phyloP scores from a whole-genome alignment of 2,113 vertebrate genomes.

The Atherinomorus stipes region DNA sequence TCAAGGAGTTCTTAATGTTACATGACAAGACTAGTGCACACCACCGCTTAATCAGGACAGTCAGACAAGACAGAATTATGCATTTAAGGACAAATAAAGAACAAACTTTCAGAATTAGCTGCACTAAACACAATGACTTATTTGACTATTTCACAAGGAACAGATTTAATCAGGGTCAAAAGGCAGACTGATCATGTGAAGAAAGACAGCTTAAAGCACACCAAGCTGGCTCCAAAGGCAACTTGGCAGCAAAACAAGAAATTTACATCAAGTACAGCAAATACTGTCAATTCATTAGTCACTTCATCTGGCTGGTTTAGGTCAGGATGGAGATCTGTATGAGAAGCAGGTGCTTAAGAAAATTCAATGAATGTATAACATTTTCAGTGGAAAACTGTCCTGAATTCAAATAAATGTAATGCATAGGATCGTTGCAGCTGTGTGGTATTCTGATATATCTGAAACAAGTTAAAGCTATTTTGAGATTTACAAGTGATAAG shows the following conservation, averaged over 20 bases:
- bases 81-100: slow-evolving; percentile 56
- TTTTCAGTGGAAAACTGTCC: background rate
- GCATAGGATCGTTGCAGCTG: background rate
- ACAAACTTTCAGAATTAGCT: slow-evolving; percentile 51
- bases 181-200: slow-evolving; percentile 50
- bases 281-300: slow-evolving; percentile 2
- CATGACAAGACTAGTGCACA: slow-evolving; percentile 23
- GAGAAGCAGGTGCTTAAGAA: slow-evolving; percentile 9
- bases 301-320: background rate
- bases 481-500: too few relatives aligned
- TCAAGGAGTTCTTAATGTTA: slow-evolving; percentile 15
- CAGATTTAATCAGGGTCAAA: slow-evolving; percentile 69
- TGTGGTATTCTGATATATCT: background rate
- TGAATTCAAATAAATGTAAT: background rate
- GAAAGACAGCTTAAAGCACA: slow-evolving; percentile 27
- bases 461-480: too few relatives aligned
- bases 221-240: slow-evolving; percentile 23
- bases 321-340: background rate
- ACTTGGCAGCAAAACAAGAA: slow-evolving; percentile 15
- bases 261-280: slow-evolving; percentile 7
- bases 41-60: slow-evolving; percentile 52
- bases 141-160: slow-evolving; percentile 48
- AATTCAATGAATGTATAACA: background rate
- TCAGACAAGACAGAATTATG: slow-evolving; percentile 31
- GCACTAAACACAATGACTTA: slow-evolving; percentile 41